Percentiles rank a stretch among this genome's conserved stretches.
These are phyloP conservation scores for Rosalia funebris DNA, from an alignment of 2,888 invertebrate species.

Conservation along the genomic window DNA sequence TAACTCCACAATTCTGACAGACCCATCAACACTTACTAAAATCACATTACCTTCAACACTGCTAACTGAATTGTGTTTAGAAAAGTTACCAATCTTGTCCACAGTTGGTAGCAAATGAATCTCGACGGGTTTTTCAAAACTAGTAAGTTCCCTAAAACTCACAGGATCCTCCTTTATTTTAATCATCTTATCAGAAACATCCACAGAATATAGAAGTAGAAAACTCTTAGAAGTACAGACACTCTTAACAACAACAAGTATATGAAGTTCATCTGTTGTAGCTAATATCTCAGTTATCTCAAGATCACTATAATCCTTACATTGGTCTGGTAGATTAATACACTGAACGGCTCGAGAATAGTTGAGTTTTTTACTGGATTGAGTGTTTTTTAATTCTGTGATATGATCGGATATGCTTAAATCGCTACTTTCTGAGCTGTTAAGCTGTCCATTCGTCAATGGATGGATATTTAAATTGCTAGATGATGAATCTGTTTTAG, in stretches of 20 bases:
- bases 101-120: constrained; percentile 73
- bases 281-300: constrained; percentile 74
- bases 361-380: constrained; percentile 58
- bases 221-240: constrained; percentile 59
- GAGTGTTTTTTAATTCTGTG: constrained; percentile 60
- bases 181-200: constrained; percentile 65
- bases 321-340: constrained; percentile 66
- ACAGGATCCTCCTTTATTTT: constrained; percentile 71
- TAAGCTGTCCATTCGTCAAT: constrained; percentile 54
- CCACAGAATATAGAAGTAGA: constrained; percentile 69
- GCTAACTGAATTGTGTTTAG: constrained; percentile 46
- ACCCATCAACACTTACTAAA: constrained; percentile 79
- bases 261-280: constrained; percentile 74
- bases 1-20: constrained; percentile 77
- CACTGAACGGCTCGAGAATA: constrained; percentile 69
- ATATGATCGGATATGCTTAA: constrained; percentile 63
- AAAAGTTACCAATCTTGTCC: constrained; percentile 52
- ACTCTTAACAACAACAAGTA: constrained; percentile 70
- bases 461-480: constrained; percentile 50
- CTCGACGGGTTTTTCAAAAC: constrained; percentile 75
- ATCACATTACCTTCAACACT: constrained; percentile 70
- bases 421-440: constrained; percentile 39
- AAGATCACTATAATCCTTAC: constrained; percentile 62
- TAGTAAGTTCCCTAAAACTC: constrained; percentile 70
- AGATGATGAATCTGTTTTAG: constrained; percentile 56